Evolutionary conservation across 2,113 vertebrate genomes (phyloP).

Genomic region (Dipodomys ordii): DNA sequence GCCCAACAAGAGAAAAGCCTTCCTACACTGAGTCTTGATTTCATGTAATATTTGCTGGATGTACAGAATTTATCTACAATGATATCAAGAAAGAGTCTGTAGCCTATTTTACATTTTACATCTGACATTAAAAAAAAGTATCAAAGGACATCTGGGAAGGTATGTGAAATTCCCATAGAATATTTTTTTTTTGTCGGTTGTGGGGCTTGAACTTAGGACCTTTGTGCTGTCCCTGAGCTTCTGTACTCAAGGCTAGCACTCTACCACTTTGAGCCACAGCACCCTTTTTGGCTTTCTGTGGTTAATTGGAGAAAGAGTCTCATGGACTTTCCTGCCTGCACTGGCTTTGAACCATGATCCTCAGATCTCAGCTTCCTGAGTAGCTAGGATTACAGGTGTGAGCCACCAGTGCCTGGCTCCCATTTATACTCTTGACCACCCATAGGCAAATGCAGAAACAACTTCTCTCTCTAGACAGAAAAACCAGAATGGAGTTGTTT

Average conservation of each 20-base stretch:
- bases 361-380: too few relatives aligned
- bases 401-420: background rate
- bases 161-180: background rate
- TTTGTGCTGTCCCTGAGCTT: too few relatives aligned
- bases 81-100: background rate
- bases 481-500: conserved; percentile 61
- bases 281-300: too few relatives aligned
- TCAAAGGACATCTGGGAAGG: background rate
- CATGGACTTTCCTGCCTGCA: too few relatives aligned
- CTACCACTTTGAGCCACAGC: too few relatives aligned
- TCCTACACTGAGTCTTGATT: background rate
- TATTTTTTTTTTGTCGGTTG: background rate
- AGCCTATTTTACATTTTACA: background rate
- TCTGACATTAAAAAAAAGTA: background rate
- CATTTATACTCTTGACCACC: conserved; percentile 12
- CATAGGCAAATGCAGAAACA: background rate
- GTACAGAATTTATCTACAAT: background rate
- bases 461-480: background rate
- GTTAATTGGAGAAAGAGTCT: too few relatives aligned
- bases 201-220: too few relatives aligned
- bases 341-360: too few relatives aligned
- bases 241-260: too few relatives aligned
- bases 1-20: background rate
- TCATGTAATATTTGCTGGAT: background rate
- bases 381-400: too few relatives aligned